Conservation (phyloP, 2,888 invertebrate genomes). For the Agrochola litura region DNA sequence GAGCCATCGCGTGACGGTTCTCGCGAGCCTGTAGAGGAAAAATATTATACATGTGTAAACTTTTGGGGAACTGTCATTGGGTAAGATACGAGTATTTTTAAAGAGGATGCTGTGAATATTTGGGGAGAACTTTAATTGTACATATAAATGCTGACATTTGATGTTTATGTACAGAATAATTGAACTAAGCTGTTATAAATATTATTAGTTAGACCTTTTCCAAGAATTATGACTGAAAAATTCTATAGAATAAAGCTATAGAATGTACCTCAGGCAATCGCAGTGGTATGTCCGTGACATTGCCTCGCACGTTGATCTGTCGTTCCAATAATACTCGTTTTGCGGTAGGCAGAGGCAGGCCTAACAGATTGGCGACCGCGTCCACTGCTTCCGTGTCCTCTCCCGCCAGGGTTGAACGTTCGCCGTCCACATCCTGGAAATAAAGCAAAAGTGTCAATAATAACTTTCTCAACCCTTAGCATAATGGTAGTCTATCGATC, state of each 20-base stretch:
- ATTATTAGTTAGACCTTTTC: no score
- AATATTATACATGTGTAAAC: background rate
- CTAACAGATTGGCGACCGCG: constrained; percentile 94
- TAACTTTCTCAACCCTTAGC: background rate
- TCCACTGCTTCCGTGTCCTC: constrained; percentile 93
- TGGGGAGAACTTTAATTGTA: background rate
- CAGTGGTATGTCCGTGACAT: constrained; percentile 97
- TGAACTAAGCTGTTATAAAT: no score
- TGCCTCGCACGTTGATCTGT: constrained; percentile 97
- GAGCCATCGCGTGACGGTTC: constrained; percentile 98
- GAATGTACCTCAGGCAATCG: constrained; percentile 94
- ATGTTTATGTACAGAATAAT: background rate
- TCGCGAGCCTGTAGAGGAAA: constrained; percentile 93
- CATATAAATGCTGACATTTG: background rate
- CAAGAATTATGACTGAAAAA: background rate
- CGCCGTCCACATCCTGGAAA: constrained; percentile 95
- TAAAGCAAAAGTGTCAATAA: background rate
- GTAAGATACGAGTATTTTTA: background rate
- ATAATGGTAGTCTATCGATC: background rate
- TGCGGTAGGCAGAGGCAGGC: constrained; percentile 93
- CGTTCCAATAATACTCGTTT: constrained; percentile 94
- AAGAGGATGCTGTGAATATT: background rate
- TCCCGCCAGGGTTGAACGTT: constrained; percentile 93
- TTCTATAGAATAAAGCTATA: background rate
- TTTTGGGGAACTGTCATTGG: background rate